Conservation (phyloP, 2,113 vertebrate genomes). For the Neolamprologus kungweensis region DNA sequence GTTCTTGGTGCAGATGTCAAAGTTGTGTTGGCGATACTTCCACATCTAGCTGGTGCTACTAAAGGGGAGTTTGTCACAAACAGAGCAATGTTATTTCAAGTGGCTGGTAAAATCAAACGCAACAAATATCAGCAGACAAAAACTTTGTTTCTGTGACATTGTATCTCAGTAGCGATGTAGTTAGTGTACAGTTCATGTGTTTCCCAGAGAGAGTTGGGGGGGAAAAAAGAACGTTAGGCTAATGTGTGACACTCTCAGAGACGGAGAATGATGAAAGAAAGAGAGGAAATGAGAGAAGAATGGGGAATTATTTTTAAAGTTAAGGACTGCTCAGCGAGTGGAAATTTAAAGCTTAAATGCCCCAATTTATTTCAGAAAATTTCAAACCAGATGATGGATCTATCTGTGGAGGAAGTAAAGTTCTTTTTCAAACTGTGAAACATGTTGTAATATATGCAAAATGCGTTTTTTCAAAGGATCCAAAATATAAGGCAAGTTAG, state of each 20-base stretch:
- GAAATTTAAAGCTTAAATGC: not conserved
- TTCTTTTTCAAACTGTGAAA: not conserved
- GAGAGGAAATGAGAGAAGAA: not conserved
- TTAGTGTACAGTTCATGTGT: not conserved
- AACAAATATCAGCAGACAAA: not conserved
- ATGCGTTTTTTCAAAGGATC: not conserved
- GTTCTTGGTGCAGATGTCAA: not conserved
- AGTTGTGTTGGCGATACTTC: not conserved
- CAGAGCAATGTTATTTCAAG: not conserved
- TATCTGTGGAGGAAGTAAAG: not conserved
- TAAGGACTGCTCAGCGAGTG: not conserved
- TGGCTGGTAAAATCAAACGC: not conserved
- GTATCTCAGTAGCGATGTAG: not conserved
- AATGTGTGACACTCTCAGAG: not conserved
- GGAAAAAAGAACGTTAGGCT: rapidly evolving
- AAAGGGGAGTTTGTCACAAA: not conserved
- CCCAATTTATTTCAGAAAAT: not conserved
- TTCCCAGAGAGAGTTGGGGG: not conserved
- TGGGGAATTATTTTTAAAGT: not conserved
- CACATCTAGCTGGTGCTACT: not conserved
- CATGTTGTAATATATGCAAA: not conserved
- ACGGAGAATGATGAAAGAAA: not conserved
- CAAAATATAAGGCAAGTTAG: not conserved
- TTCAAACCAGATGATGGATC: not conserved
- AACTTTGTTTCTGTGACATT: not conserved